Evolutionary conservation across 2,113 vertebrate genomes (phyloP), one percentile per base, ranked within the genome.

Genomic region (Dinomys branickii): DNA sequence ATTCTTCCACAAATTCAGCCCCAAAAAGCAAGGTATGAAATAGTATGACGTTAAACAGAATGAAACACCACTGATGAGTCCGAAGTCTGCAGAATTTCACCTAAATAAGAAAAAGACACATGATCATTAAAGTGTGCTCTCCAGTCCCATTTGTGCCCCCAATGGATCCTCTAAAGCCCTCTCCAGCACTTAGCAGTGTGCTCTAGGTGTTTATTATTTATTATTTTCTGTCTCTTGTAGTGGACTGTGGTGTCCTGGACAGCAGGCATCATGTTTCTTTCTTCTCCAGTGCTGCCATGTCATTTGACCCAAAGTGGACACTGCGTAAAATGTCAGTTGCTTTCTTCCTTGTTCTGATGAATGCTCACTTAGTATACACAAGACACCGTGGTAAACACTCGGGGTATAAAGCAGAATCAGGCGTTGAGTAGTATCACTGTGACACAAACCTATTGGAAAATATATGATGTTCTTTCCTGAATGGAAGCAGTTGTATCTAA

Each of bases 41-140:
- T 17, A 99, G 99, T 44, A 99, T 44, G 81, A 99, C 80, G 0
- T 99, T 99, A 95, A 99, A 99, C 83, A 99, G 98, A 50, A 99
- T 98, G 98, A 99, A 99, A 85, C 99, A 99, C 99, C 99, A 99
- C 98, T 99, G 99, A 96, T 99, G 99, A 71, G 99, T 99, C 28
- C 98, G 98, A 83, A 99, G 98, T 95, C 99, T 99, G 98, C 99
- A 99, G 96, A 98, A 98, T 0, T 92, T 98, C 96, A 98, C 97
- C 99, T 99, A 97, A 85, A 80, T 35, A 69, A 91, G 84, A 86
- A 73, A 77, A 94, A 54, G 47, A 96, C 28, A 96, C 6, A 0
- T 0, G 0, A 5, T 59, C 47, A 11, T 17, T 96, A 77, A 75
- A 84, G 30, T 16, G 56, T 84, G 10, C 47, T 56, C 28, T 54